Base-by-base conservation (phyloP, 1,140 invertebrate species). In the Cyrtorhinus lividipennis region DNA sequence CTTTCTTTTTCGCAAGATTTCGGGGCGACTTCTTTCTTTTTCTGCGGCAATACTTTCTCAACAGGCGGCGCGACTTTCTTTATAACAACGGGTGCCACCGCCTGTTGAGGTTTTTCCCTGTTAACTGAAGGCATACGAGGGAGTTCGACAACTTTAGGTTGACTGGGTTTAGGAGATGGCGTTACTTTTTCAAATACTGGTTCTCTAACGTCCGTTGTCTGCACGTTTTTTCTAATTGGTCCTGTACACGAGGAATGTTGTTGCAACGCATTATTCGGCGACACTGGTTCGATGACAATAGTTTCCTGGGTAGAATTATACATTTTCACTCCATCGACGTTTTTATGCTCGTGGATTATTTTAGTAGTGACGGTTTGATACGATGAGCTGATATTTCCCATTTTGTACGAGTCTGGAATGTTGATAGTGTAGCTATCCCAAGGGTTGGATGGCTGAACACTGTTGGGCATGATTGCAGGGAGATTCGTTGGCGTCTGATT, bases 401-500 rank as follows among this genome's bases (percentile, higher is more conserved):
- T 1, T 26, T 65, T 65, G 22, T 62, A 57, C 8, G 59, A 20
- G 18, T 65, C 61, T 46, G 62, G 65, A 48, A 59, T 64, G 25
- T 62, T 65, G 20, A 64, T 62, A 46, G 66, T 63, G 45, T 68
- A 65, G 48, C 61, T 62, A 15, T 61, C 63, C 65, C 66, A 67
- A 18, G 62, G 64, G 45, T 56, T 24, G 30, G n/a, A 44, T 20
- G 26, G 26, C 56, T 56, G 25, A 59, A n/a, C 27, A n/a, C 68
- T 65, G 20, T 71, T 62, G n/a, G 66, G 48, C 5, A 27, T 13
- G 1, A 63, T 23, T 24, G 56, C 23, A 23, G 61, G 23, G 18
- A 68, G 72, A 3, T 71, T 20, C 20, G 48, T 71, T 0, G 69
- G 63, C 15, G 65, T 59, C 0, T 70, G 26, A 15, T 67, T 65